phyloP scores from a whole-genome alignment of 2,888 invertebrate species.

The Encarsia formosa region DNA sequence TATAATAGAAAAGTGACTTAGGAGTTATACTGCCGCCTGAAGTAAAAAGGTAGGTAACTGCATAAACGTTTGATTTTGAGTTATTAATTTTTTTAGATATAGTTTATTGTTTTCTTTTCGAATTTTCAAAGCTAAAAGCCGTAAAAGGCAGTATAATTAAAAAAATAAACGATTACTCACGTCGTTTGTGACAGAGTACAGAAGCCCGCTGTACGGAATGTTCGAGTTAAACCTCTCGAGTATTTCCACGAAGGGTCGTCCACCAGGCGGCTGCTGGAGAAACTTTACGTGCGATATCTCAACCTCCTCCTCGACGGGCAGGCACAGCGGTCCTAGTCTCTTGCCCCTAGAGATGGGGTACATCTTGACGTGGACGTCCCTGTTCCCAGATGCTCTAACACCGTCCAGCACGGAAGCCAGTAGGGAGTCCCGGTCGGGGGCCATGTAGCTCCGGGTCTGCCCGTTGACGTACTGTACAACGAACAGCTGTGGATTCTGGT shows the following conservation, averaged over 20 bases:
- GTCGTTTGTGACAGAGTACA: conserved; percentile 94
- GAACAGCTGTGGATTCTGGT: conserved; percentile 89
- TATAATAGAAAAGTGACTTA: too few relatives aligned
- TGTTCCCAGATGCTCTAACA: conserved; percentile 93
- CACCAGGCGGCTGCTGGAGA: conserved; percentile 63
- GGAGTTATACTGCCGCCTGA: too few relatives aligned
- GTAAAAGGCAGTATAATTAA: too few relatives aligned
- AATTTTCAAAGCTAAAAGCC: too few relatives aligned
- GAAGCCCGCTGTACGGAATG: conserved; percentile 93
- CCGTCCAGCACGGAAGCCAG: conserved; percentile 94
- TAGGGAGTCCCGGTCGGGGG: conserved; percentile 93
- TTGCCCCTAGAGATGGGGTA: conserved; percentile 78
- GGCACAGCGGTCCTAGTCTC: conserved; percentile 83
- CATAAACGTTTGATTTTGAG: too few relatives aligned
- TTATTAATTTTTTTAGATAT: too few relatives aligned
- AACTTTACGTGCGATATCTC: conserved; percentile 88
- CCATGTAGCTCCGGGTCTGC: conserved; percentile 79
- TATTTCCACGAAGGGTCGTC: conserved; percentile 70
- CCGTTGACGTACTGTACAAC: conserved; percentile 92
- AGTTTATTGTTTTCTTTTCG: too few relatives aligned
- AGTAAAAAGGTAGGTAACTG: too few relatives aligned
- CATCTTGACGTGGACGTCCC: conserved; percentile 92
- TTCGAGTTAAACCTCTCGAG: conserved; percentile 95
- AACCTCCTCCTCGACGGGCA: conserved; percentile 93
- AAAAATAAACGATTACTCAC: conserved; percentile 62